These are phyloP conservation scores for Dysdera silvatica DNA, from an alignment of 1,140 invertebrate genomes.

Conservation along the genomic window DNA sequence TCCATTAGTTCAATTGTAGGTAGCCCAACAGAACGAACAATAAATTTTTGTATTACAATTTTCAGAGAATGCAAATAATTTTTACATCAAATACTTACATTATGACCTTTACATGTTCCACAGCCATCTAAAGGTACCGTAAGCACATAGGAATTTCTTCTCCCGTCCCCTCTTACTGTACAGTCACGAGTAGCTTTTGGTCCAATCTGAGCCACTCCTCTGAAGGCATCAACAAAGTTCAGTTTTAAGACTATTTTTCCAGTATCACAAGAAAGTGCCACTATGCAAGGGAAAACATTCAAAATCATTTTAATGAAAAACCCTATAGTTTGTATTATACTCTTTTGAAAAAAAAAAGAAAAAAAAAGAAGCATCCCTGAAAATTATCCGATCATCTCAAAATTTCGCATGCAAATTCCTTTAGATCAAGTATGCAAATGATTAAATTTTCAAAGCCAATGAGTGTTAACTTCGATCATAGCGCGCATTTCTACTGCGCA, in stretches of 20 bases:
- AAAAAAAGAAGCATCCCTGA: too few relatives aligned
- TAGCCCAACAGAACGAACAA: too few relatives aligned
- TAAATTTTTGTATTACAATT: not conserved
- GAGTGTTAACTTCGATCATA: too few relatives aligned
- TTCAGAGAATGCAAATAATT: slow-evolving; percentile 3
- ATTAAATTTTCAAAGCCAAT: too few relatives aligned
- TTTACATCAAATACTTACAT: slow-evolving; percentile 9
- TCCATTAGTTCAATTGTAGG: too few relatives aligned
- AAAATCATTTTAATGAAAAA: too few relatives aligned
- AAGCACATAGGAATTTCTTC: slow-evolving; percentile 22
- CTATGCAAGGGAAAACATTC: slow-evolving; percentile 18
- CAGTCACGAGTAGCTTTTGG: slow-evolving; percentile 26
- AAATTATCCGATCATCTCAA: too few relatives aligned
- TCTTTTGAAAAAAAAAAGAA: too few relatives aligned
- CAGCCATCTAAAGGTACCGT: slow-evolving; percentile 31
- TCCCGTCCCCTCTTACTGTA: slow-evolving; percentile 27
- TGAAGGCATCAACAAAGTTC: slow-evolving; percentile 35
- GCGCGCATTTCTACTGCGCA: too few relatives aligned
- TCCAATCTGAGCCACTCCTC: slow-evolving; percentile 32
- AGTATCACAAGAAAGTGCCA: slow-evolving; percentile 32
- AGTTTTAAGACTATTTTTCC: slow-evolving; percentile 32
- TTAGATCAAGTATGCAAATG: too few relatives aligned
- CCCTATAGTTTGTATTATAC: too few relatives aligned
- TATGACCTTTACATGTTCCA: slow-evolving; percentile 29
- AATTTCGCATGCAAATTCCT: too few relatives aligned